Evolutionary conservation across 2,888 invertebrate genomes (phyloP).

Genomic region (Drosophila parthenogenetica): DNA sequence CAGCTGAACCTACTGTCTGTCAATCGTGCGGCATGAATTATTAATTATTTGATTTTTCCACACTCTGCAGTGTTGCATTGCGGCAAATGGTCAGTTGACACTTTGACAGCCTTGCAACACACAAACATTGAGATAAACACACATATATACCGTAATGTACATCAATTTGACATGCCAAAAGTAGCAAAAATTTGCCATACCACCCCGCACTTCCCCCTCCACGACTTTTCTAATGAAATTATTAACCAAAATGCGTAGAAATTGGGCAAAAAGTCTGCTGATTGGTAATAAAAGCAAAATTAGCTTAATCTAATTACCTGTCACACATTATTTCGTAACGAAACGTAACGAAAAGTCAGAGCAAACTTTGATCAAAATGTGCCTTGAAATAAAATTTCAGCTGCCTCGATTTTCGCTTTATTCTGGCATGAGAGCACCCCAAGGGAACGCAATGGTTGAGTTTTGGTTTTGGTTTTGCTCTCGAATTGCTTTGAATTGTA

Average conservation of each 20-base stretch:
- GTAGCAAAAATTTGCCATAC: background rate
- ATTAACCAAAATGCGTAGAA: slow-evolving; percentile 63
- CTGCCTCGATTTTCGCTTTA: slow-evolving; percentile 45
- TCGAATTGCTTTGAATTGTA: slow-evolving; percentile 1
- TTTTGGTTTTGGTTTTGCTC: slow-evolving; percentile 3
- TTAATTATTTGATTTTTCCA: slow-evolving; percentile 79
- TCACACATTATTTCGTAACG: slow-evolving; percentile 76
- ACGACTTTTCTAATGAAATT: slow-evolving; percentile 67
- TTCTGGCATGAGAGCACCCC: slow-evolving; percentile 8
- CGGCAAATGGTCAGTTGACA: slow-evolving; percentile 61
- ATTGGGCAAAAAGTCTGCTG: slow-evolving; percentile 45
- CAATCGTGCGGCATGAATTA: slow-evolving; percentile 80
- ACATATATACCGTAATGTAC: slow-evolving; percentile 26
- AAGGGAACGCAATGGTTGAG: slow-evolving; percentile 7
- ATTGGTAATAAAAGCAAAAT: slow-evolving; percentile 81
- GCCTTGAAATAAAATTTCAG: slow-evolving; percentile 39
- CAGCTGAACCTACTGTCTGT: slow-evolving; percentile 62
- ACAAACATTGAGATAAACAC: slow-evolving; percentile 6
- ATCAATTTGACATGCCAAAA: slow-evolving; percentile 1
- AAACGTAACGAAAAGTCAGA: slow-evolving; percentile 32
- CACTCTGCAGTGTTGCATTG: slow-evolving; percentile 72
- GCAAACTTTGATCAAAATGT: slow-evolving; percentile 8
- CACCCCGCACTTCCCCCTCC: background rate
- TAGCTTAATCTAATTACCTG: slow-evolving; percentile 83
- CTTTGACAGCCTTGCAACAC: slow-evolving; percentile 58